These are phyloP conservation scores for Neodiprion lecontei DNA, from an alignment of 1,140 invertebrate species.

Conservation along the genomic window DNA sequence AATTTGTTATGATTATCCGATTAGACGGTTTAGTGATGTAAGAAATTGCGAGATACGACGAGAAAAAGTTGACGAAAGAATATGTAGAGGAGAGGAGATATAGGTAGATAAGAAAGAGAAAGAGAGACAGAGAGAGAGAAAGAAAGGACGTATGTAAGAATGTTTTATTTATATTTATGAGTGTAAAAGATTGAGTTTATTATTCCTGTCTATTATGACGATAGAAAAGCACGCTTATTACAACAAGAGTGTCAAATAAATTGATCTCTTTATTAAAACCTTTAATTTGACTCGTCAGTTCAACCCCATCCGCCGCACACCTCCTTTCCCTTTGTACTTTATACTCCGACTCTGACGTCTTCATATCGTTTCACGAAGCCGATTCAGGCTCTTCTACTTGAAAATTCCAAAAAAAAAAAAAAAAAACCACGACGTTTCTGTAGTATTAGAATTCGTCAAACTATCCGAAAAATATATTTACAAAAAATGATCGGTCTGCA, in stretches of 20 bases:
- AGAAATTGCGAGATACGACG: background rate
- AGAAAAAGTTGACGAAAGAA: background rate
- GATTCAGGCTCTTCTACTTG: background rate
- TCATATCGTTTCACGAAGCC: background rate
- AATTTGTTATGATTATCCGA: background rate
- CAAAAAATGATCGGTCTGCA: too few relatives aligned
- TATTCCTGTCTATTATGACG: slow-evolving; percentile 56
- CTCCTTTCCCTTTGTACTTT: slow-evolving; percentile 16
- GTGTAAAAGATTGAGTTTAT: slow-evolving; percentile 50
- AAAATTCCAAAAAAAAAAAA: background rate
- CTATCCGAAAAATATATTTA: too few relatives aligned
- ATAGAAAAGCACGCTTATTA: slow-evolving; percentile 60
- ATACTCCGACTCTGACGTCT: background rate
- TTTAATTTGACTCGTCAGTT: slow-evolving; percentile 1
- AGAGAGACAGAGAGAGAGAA: slow-evolving; percentile 12
- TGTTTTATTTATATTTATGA: slow-evolving; percentile 59
- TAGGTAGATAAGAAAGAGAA: slow-evolving; percentile 31
- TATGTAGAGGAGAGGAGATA: background rate
- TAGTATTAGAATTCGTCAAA: too few relatives aligned
- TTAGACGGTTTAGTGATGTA: background rate
- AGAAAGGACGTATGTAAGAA: background rate
- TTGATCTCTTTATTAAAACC: slow-evolving; percentile 57
- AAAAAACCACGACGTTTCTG: background rate
- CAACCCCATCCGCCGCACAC: background rate
- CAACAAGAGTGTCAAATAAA: slow-evolving; percentile 59